Percentiles rank a stretch among this genome's conserved stretches.
These are phyloP conservation scores for Melanotus villosus DNA, from an alignment of 2,888 invertebrate genomes.

Conservation along the genomic window DNA sequence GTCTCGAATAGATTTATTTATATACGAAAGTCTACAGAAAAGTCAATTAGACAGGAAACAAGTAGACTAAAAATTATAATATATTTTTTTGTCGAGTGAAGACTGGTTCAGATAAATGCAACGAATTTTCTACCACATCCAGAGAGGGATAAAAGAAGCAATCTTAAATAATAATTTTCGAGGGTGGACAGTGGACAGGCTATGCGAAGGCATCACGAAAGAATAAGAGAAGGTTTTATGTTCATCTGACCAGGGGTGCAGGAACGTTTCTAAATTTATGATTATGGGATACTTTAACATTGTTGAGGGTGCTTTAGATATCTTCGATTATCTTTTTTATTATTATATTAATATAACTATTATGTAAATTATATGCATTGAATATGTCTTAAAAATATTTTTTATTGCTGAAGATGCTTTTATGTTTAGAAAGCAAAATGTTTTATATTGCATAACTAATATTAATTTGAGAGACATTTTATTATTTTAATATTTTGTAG, in stretches of 20 bases:
- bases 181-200: conserved; percentile 15
- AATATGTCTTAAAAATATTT: neutral
- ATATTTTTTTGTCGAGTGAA: too few species aligned
- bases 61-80: too few species aligned
- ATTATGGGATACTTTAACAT: conserved; percentile 16
- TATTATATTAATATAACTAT: conserved; percentile 6
- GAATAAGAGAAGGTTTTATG: conserved; percentile 33
- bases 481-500: too few species aligned
- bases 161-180: conserved; percentile 19
- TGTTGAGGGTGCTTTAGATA: conserved; percentile 12
- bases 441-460: too few species aligned
- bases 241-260: conserved; percentile 33
- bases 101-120: too few species aligned
- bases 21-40: too few species aligned
- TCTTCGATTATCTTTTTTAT: conserved; percentile 16
- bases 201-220: conserved; percentile 22
- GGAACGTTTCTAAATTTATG: conserved; percentile 21
- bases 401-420: neutral
- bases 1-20: too few species aligned
- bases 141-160: too few species aligned
- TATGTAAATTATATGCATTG: conserved; percentile 3
- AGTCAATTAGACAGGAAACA: too few species aligned
- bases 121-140: too few species aligned
- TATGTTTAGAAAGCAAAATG: neutral
- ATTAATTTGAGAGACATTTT: too few species aligned